Conservation (phyloP, 2,888 invertebrate genomes). For the Ditula angustiorana region DNA sequence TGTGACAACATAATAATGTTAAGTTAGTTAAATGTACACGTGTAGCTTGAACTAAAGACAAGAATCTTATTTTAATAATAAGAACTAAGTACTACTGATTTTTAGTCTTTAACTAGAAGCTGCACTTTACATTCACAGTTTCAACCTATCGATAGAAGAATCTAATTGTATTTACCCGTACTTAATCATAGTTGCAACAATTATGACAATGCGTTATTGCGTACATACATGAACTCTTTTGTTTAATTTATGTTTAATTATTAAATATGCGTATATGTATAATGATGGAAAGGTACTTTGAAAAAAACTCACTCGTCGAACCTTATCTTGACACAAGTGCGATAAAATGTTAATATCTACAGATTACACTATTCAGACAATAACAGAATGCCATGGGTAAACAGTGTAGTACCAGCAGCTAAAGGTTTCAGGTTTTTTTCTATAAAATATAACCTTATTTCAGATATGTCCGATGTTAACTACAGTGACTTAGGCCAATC, state of each 20-base stretch:
- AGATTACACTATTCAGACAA: not conserved
- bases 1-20: no score
- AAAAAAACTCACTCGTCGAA: not conserved
- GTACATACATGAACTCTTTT: not conserved
- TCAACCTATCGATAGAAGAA: no score
- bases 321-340: not conserved
- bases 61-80: no score
- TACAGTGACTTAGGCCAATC: constrained; percentile 16
- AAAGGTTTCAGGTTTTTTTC: not conserved
- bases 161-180: no score
- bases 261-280: not conserved
- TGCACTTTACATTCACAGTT: no score
- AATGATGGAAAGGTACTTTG: not conserved
- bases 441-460: constrained; percentile 3
- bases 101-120: no score
- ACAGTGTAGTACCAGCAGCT: constrained; percentile 5
- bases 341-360: not conserved
- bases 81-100: no score
- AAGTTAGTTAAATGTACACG: no score
- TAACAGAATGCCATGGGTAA: constrained; percentile 2
- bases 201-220: no score
- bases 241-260: not conserved
- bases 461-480: constrained; percentile 26
- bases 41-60: no score
- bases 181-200: no score